A percentile compares a stretch with the other conserved stretches of the same genome.
These are phyloP conservation scores for Dermatemys mawii DNA, from an alignment of 2,113 vertebrate genomes.

Conservation along the genomic window DNA sequence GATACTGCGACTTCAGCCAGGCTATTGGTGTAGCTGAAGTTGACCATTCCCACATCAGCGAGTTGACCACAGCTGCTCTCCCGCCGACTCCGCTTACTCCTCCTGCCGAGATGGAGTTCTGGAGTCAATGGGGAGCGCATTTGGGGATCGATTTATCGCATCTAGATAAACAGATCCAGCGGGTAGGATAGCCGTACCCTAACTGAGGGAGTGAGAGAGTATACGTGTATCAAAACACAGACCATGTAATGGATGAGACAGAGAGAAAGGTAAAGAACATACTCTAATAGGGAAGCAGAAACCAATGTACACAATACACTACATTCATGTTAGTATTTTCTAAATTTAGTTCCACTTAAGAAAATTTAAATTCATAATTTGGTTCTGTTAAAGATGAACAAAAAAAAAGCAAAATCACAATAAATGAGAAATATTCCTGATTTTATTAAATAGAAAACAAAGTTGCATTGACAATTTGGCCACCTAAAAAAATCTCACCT, in stretches of 20 bases:
- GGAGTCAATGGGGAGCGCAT: too few species aligned
- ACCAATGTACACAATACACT: not conserved
- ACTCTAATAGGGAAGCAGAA: not conserved
- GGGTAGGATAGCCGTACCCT: too few species aligned
- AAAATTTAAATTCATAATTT: conserved; percentile 10
- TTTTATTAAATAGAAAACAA: not conserved
- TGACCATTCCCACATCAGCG: too few species aligned
- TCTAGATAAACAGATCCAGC: too few species aligned
- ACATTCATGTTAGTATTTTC: not conserved
- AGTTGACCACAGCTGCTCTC: too few species aligned
- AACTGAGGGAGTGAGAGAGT: not conserved
- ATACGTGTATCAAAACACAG: not conserved
- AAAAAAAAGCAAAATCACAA: not conserved
- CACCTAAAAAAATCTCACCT: not conserved
- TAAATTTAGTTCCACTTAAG: conserved; percentile 2
- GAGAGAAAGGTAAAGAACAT: not conserved
- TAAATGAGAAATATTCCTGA: not conserved
- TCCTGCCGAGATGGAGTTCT: too few species aligned
- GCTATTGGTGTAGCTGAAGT: too few species aligned
- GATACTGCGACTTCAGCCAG: too few species aligned
- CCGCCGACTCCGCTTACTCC: too few species aligned
- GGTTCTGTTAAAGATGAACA: accelerated
- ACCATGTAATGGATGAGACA: not conserved
- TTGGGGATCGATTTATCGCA: too few species aligned
- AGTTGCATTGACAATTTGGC: not conserved